phyloP scores from a whole-genome alignment of 2,797 vertebrate species.

The Passerculus sandwichensis region DNA sequence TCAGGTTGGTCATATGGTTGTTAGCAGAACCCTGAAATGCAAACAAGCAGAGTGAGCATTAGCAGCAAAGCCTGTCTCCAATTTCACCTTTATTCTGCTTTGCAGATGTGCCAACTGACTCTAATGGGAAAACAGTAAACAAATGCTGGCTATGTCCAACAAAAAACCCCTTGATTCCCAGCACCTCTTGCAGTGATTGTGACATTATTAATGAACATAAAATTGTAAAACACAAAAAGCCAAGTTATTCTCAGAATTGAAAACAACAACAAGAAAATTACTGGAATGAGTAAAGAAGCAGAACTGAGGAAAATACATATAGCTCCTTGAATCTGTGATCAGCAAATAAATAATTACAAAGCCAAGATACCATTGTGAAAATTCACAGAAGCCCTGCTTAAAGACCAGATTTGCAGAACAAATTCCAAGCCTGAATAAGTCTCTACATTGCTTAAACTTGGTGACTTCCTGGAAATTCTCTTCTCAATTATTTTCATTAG shows the following conservation, averaged over 20 bases:
- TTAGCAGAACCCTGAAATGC: background rate
- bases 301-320: background rate
- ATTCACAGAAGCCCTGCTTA: background rate
- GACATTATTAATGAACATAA: background rate
- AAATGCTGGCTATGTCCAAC: background rate
- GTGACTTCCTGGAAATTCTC: background rate
- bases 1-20: background rate
- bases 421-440: background rate
- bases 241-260: background rate
- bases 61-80: background rate
- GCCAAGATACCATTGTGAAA: background rate
- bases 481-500: background rate
- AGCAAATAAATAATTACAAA: background rate
- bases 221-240: background rate
- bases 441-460: background rate
- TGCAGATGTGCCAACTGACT: background rate
- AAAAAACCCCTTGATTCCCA: background rate
- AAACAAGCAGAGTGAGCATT: background rate
- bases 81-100: background rate
- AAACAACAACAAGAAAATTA: background rate
- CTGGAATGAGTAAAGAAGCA: background rate
- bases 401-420: background rate
- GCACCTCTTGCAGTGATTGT: background rate
- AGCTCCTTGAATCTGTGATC: background rate
- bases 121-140: accelerated